Evolutionary conservation across 2,888 invertebrate species (phyloP).

Genomic region (Cyrtodaria siliqua): DNA sequence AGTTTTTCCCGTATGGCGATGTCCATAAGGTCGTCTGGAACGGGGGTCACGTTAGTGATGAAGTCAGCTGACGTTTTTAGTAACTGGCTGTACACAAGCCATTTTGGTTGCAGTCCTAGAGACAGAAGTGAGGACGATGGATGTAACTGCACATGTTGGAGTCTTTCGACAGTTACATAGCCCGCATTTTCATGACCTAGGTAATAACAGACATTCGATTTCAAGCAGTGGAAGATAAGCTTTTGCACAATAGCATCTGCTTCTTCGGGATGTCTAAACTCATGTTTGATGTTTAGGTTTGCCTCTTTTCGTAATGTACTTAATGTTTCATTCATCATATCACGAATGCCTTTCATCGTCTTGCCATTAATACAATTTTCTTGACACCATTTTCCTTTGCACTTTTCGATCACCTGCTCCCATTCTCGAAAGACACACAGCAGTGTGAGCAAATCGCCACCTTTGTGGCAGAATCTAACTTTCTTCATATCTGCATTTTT

Average conservation of each 20-base stretch:
- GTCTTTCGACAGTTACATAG: conserved; percentile 65
- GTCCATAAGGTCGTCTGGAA: conserved; percentile 61
- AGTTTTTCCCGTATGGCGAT: neutral
- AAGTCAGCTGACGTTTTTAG: conserved; percentile 76
- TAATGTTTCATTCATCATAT: conserved; percentile 73
- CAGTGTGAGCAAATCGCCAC: conserved; percentile 80
- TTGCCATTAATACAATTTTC: conserved; percentile 84
- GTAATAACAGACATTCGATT: conserved; percentile 72
- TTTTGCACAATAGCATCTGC: conserved; percentile 59
- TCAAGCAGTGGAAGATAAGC: conserved; percentile 73
- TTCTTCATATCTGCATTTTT: conserved; percentile 74
- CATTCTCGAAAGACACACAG: conserved; percentile 79
- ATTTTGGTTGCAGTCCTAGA: conserved; percentile 71
- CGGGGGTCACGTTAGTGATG: conserved; percentile 75
- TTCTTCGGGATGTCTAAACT: conserved; percentile 45
- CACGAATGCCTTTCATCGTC: conserved; percentile 75
- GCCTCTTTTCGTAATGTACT: conserved; percentile 69
- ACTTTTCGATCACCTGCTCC: conserved; percentile 68
- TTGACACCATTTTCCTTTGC: conserved; percentile 80
- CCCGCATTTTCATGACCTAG: conserved; percentile 78
- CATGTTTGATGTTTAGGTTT: conserved; percentile 44
- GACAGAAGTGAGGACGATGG: conserved; percentile 76
- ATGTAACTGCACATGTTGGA: conserved; percentile 74
- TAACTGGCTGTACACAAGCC: conserved; percentile 77
- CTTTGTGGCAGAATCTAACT: conserved; percentile 74